Percentiles rank a stretch among this genome's conserved stretches.
Conservation (phyloP, 2,888 invertebrate species). For the Lysandra coridon region DNA sequence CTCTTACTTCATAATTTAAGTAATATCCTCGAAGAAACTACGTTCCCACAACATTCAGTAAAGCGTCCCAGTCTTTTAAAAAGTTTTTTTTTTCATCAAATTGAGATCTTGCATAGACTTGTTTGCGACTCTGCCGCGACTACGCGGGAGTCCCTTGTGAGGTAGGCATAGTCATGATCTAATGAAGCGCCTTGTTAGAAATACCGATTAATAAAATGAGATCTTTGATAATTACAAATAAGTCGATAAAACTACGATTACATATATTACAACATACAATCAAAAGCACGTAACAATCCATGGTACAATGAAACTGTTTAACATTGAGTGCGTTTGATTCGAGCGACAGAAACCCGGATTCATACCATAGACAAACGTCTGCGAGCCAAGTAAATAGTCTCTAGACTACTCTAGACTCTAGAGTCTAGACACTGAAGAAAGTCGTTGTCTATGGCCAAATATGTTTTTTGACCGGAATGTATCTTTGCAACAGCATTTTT, state of each 20-base stretch:
- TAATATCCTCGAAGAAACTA: conserved; percentile 78
- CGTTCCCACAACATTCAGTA: conserved; percentile 80
- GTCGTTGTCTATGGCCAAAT: no score
- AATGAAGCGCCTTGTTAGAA: conserved; percentile 81
- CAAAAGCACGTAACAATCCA: conserved; percentile 63
- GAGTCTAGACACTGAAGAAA: no score
- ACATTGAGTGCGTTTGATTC: conserved; percentile 32
- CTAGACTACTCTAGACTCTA: background rate
- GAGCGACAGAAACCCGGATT: conserved; percentile 11
- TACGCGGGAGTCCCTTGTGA: conserved; percentile 71
- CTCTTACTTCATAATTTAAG: conserved; percentile 78
- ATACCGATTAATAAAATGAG: conserved; percentile 82
- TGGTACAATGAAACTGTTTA: conserved; percentile 72
- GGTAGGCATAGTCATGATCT: conserved; percentile 81
- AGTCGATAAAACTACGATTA: conserved; percentile 78
- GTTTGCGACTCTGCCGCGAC: conserved; percentile 61
- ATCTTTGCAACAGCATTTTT: background rate
- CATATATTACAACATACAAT: conserved; percentile 72
- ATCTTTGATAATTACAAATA: conserved; percentile 81
- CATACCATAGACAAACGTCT: conserved; percentile 21
- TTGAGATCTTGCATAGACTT: conserved; percentile 81
- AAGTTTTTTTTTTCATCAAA: conserved; percentile 80
- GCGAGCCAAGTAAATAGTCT: background rate
- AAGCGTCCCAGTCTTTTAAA: conserved; percentile 81
- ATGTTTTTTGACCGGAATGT: background rate